Evolutionary conservation across 2,797 vertebrate species (phyloP).

Genomic region (Notoglanidium macrostoma): DNA sequence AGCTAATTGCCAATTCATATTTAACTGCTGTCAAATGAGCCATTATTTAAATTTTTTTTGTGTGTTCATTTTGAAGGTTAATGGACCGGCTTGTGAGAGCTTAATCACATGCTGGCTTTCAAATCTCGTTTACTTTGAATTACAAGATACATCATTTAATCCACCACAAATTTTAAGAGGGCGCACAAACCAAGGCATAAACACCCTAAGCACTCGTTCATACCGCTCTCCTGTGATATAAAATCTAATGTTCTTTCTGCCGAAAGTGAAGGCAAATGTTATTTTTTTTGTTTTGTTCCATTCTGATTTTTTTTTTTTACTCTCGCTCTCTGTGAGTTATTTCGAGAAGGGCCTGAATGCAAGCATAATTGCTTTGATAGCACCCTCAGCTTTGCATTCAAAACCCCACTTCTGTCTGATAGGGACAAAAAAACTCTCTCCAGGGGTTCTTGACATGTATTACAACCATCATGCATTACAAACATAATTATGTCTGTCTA

Average conservation of each 20-base stretch:
- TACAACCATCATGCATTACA: slow-evolving; percentile 47
- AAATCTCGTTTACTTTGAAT: slow-evolving; percentile 9
- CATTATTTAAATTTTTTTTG: background rate
- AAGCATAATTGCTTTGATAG: slow-evolving; percentile 61
- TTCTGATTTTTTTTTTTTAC: too few species aligned
- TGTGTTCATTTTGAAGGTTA: slow-evolving; percentile 12
- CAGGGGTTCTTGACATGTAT: slow-evolving; percentile 40
- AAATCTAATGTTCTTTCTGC: slow-evolving; percentile 19
- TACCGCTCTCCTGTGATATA: background rate
- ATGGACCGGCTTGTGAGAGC: slow-evolving; percentile 5
- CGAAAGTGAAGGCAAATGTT: slow-evolving; percentile 13
- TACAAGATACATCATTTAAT: slow-evolving; percentile 18
- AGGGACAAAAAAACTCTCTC: slow-evolving; percentile 26
- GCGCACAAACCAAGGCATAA: background rate
- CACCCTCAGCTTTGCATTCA: slow-evolving; percentile 48
- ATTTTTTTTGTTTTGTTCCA: background rate
- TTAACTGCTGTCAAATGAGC: background rate
- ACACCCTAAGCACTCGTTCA: background rate
- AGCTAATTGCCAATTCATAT: slow-evolving; percentile 3
- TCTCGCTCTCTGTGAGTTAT: slow-evolving; percentile 7
- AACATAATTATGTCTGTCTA: slow-evolving; percentile 51
- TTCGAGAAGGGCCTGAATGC: slow-evolving; percentile 37
- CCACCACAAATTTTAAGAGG: background rate
- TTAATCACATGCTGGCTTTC: slow-evolving; percentile 22
- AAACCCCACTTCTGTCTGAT: slow-evolving; percentile 34